Percentiles rank a stretch among this genome's conserved stretches.
Conservation (phyloP, 30 jellyfish, hydroid and myxozoan genomes). For the Chrysaora quinquecirrha region DNA sequence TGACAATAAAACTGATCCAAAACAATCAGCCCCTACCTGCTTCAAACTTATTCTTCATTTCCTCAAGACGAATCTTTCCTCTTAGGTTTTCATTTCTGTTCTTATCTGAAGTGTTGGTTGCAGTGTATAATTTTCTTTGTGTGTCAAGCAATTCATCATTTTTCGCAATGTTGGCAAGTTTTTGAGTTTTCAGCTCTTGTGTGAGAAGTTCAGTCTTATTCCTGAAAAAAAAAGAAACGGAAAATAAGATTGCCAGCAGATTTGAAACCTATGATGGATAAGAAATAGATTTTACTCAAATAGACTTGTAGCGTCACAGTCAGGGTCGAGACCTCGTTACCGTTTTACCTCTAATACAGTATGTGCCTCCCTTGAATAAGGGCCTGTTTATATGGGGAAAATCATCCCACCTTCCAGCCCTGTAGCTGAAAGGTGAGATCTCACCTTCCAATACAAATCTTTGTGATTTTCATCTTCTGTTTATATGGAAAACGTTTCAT, state of each 20-base stretch:
- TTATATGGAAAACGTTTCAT: too few species aligned
- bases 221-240: constrained; percentile 5
- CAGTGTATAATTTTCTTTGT: constrained; percentile 61
- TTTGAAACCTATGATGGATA: too few species aligned
- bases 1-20: not conserved
- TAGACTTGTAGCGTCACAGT: too few species aligned
- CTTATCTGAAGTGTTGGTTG: constrained; percentile 37
- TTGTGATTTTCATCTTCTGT: too few species aligned
- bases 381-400: too few species aligned
- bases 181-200: constrained; percentile 19
- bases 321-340: too few species aligned
- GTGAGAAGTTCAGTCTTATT: constrained; percentile 22
- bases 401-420: too few species aligned
- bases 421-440: too few species aligned
- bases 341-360: too few species aligned
- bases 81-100: constrained; percentile 50
- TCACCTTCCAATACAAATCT: too few species aligned
- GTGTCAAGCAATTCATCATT: constrained; percentile 61
- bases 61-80: constrained; percentile 54
- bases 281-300: too few species aligned
- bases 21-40: constrained; percentile 25
- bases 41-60: constrained; percentile 53
- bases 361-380: too few species aligned
- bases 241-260: not conserved
- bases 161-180: constrained; percentile 48